Conservation (phyloP, 1,140 invertebrate species). For the Conopomorpha cramerella region DNA sequence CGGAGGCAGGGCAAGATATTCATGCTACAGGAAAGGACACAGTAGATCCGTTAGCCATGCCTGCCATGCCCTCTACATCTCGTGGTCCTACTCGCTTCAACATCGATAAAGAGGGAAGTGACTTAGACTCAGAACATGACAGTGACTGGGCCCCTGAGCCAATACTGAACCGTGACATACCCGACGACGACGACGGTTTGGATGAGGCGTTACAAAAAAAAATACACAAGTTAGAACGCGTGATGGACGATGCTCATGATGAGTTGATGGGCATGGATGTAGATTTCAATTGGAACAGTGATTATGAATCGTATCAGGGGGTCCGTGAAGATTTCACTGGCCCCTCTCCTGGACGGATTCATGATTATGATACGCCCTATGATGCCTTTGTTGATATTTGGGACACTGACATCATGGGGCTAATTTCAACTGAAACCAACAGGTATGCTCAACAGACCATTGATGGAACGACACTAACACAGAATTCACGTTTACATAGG, state of each 20-base stretch:
- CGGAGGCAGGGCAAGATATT: too few species aligned
- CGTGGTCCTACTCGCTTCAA: too few species aligned
- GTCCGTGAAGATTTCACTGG: conserved; percentile 6
- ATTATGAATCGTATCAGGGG: conserved; percentile 1
- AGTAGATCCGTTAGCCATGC: too few species aligned
- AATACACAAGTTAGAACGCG: too few species aligned
- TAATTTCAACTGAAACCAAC: conserved; percentile 5
- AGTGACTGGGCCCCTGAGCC: background rate
- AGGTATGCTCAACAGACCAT: conserved; percentile 1
- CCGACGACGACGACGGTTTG: background rate
- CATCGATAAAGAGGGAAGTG: background rate
- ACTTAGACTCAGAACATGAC: background rate
- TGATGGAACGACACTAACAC: background rate
- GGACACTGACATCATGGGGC: conserved; percentile 5
- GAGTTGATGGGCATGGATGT: too few species aligned
- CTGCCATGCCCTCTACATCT: too few species aligned
- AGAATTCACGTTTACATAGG: background rate
- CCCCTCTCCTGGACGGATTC: conserved; percentile 4
- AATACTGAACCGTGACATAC: too few species aligned
- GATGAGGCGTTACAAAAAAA: background rate
- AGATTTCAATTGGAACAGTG: background rate
- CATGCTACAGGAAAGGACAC: too few species aligned
- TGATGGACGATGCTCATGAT: too few species aligned
- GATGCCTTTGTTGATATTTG: conserved; percentile 8
- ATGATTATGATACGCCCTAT: too few species aligned